Base-by-base conservation (phyloP, 1,140 invertebrate genomes). In the Drosophila ercepeae region DNA sequence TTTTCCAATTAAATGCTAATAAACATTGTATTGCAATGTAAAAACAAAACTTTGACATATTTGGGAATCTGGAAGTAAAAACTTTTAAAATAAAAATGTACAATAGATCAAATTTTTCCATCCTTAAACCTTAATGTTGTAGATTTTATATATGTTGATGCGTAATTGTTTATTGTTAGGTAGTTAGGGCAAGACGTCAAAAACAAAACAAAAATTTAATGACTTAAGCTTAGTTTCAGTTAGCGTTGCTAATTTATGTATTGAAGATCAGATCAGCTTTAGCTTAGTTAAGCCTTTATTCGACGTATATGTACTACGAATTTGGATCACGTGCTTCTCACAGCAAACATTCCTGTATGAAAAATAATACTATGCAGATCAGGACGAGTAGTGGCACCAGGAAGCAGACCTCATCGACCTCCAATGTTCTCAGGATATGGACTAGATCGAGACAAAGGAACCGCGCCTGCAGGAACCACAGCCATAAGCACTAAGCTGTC, bases 331-430 rank as follows among this genome's bases (percentile, higher is more conserved):
- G 51, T 32, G 64, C 70, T 74, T 51, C 53, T 83, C 60, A 86
- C 59, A 86, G 82, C 73, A 86, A 77, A 82, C 82, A 86, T 81
- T 86, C 82, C 67, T 75, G 77, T 70, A 86, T 75, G 69, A 86
- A 74, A 78, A 86, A 88, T 70, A 86, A 71, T 77, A 86, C 82
- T 86, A 86, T 88, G 78, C 70, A 81, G 59, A 88, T 75, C 23
- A 88, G 57, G 39, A 86, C 82, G 64, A 86, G 13, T 34, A 88
- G 77, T 57, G 82, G 82, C 69, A 86, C 73, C 63, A 86, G 44
- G 21, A 88, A 86, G 82, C 81, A 86, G 29, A 82, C 39, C 53
- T 88, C 63, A 36, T 88, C 77, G 29, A 82, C 34, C 58, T 82
- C 58, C n/a, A 88, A 64, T 54, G 57, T 64, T 44, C 57, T 34